Evolutionary conservation across 2,113 vertebrate genomes (phyloP), one percentile per base, ranked within the genome.

Genomic region (Anguilla japonica): DNA sequence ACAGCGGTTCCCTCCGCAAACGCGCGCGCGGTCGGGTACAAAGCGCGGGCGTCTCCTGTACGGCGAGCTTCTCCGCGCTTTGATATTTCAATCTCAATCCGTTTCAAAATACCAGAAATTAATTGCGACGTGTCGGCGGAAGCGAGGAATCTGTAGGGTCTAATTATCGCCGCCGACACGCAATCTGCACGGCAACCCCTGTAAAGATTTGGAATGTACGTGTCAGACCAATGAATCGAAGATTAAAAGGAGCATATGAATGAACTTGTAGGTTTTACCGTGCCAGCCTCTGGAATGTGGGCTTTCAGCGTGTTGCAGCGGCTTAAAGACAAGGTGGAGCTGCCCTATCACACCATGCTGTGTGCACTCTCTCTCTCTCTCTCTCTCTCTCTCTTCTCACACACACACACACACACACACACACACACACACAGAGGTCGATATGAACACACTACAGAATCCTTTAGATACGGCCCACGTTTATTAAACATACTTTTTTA

Each of bases 321-420:
- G 60, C 18, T 67, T 26, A 67, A 20, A 67, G 60, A 22, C 60
- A 26, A 67, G 18, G 60, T 3, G 18, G 56, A 46, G 14, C 15
- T 34, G 34, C 34, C 14, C 11, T 60, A 41, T 20, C 79, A 14
- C 79, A 41, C 26, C 39, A 81, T 34, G 8, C 11, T 18, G 29
- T 22, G 16, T 13, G 13, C 79, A 81, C 34, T 20, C 79, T 41
- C 79, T 16, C 79, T 41, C 79, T 41, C 79, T 41, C 79, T 20
- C 79, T 34, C 80, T 34, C 39, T 22, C 41, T 22, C 80, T 43
- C 29, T 43, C 1, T 40, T 9, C 39, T 20, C 79, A 81, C 80
- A 81, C 50, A 87, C 67, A 71, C 81, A 83, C 86, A 83, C 18
- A 29, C n/a, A 83, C 26, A 50, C 22, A 43, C 2, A 43, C 81